Base-by-base conservation (phyloP, 2,113 vertebrate species). In the Sinocyclocheilus anophthalmus region DNA sequence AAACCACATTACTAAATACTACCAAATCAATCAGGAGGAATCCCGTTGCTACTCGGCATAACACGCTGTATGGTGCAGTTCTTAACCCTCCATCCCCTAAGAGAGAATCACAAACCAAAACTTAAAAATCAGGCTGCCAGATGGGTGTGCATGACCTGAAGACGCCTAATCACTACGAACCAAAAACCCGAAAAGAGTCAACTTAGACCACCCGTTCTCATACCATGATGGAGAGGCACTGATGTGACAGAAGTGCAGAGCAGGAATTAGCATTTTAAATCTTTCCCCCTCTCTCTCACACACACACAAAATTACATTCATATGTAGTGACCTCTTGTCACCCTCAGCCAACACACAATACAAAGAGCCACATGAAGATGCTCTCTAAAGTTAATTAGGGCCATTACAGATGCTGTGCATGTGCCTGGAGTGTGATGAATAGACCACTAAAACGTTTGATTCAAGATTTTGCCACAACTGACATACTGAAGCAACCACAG, bases 211-310 rank as follows among this genome's bases (percentile, higher is more conserved):
- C n/a, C n/a, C n/a, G 33, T 42, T 42, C 30, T 59, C 24, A 18
- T 22, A n/a, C n/a, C 72, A 73, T 89, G 85, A 89, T 89, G 79
- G 83, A 87, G 63, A 69, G 67, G 73, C 55, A 59, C 42, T 33
- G 78, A 53, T 7, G 14, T 76, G 76, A 88, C 77, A 57, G 77
- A 73, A 72, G 20, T 75, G 72, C 22, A 85, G 80, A 24, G 30
- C 67, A 22, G 30, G 24, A 4, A 10, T 53, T 30, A 83, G 9
- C 18, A 8, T 39, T 57, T 79, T 61, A 78, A 77, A 77, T 20
- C 48, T 30, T 14, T 5, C 45, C 7, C 13, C 2, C 12, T 14
- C 65, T 0, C 63, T 6, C 24, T 2, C 63, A 3, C 72, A 14
- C 14, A n/a, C 22, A 42, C 45, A 69, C 2, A 37, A 14, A 8